These are phyloP conservation scores for Lordiphosa fenestrarum DNA, from an alignment of 2,888 invertebrate species.

Conservation along the genomic window DNA sequence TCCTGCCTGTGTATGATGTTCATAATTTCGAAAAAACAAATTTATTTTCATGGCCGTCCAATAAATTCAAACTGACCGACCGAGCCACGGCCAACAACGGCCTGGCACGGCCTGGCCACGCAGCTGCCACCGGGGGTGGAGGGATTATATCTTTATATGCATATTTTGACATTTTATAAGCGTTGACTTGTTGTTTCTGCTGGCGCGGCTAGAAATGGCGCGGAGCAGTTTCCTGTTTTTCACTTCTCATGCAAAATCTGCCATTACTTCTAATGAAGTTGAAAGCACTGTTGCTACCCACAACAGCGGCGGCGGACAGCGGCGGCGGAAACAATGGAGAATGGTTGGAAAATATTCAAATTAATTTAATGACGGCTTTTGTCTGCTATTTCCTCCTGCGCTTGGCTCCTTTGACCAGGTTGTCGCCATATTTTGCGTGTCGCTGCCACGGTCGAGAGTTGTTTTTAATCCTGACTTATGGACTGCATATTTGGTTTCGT, in stretches of 20 bases:
- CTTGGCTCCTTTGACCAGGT: slow-evolving; percentile 28
- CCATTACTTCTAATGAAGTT: slow-evolving; percentile 61
- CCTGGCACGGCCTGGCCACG: slow-evolving; percentile 7
- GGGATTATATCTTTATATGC: slow-evolving; percentile 61
- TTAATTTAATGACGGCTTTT: slow-evolving; percentile 61
- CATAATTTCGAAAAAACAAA: slow-evolving; percentile 42
- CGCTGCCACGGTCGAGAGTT: slow-evolving; percentile 24
- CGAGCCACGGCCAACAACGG: slow-evolving; percentile 14
- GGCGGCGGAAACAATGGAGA: slow-evolving; percentile 16
- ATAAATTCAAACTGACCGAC: slow-evolving; percentile 32
- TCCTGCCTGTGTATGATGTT: slow-evolving; percentile 30
- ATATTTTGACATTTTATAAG: slow-evolving; percentile 63
- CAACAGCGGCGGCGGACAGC: slow-evolving; percentile 18
- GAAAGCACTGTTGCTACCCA: slow-evolving; percentile 31
- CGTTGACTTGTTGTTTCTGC: slow-evolving; percentile 42
- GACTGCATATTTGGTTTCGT: slow-evolving; percentile 45
- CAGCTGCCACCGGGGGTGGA: slow-evolving; percentile 17
- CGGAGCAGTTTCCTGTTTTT: slow-evolving; percentile 28
- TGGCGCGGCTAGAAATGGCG: slow-evolving; percentile 11
- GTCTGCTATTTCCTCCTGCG: slow-evolving; percentile 22
- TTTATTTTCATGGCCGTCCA: slow-evolving; percentile 43
- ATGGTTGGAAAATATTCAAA: slow-evolving; percentile 61
- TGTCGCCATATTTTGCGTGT: slow-evolving; percentile 56
- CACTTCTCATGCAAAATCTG: slow-evolving; percentile 44
- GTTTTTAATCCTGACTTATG: slow-evolving; percentile 69